Base-by-base conservation (phyloP, 2,888 invertebrate species). In the Ormia ochracea region DNA sequence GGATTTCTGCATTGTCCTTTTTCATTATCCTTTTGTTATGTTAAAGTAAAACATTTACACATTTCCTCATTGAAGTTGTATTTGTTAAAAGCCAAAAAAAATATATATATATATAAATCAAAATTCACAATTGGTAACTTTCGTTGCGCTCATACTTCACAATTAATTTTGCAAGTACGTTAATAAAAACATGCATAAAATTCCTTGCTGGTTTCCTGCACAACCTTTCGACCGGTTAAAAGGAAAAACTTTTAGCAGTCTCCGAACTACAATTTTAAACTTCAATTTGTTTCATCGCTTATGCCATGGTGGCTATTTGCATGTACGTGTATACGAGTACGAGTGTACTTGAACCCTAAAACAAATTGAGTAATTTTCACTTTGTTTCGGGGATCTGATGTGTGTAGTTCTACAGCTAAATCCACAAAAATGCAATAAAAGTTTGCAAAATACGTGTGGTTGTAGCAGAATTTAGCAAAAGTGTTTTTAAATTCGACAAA, bases 361-460 rank as follows among this genome's bases (percentile, higher is more conserved):
- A 7, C 17, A 58, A 48, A 38, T 12, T 43, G 23, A 14, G 33
- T 21, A 21, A 17, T 31, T 36, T n/a, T 45, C 26, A 10, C 7
- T 21, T 14, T 59, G 31, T 21, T 54, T 36, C 23, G 31, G 21
- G 23, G 17, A 33, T 31, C 48, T 36, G 48, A 31, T 61, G 31
- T 79, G 31, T 28, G 69, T 63, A 59, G 69, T 74, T 79, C 69
- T 38, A 50, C 19, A 63, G 63, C 14, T 31, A n/a, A 56, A 74
- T 65, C 78, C 69, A 59, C 74, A 45, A 79, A 58, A 70, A 65
- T 69, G 28, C 43, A 65, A 74, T 70, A 52, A 74, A 75, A 70
- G 21, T 70, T 59, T 52, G 17, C n/a, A n/a, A 23, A 45, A 58
- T 19, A 48, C 21, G 48, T 59, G 19, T 54, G n/a, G 10, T 31